These are phyloP conservation scores for Lampris incognitus DNA, from an alignment of 2,113 vertebrate genomes.

Conservation along the genomic window DNA sequence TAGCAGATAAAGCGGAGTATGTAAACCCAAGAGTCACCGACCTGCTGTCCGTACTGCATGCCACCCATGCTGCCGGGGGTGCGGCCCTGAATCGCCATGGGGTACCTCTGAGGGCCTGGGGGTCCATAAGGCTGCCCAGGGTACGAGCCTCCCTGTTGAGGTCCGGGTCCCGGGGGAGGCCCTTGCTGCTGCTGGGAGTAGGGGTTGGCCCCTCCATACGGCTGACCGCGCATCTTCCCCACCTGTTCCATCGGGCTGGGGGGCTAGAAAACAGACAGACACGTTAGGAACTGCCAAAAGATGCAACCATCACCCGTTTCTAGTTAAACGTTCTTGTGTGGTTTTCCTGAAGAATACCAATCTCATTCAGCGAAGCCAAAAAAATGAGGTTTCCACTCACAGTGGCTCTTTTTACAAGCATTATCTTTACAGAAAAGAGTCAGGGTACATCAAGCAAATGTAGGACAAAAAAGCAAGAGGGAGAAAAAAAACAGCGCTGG, in stretches of 20 bases:
- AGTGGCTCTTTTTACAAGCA: slow-evolving; percentile 20
- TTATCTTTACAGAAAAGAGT: slow-evolving; percentile 35
- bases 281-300: not conserved
- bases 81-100: slow-evolving; percentile 91
- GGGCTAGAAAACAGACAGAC: slow-evolving; percentile 80
- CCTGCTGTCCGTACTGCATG: slow-evolving; percentile 96
- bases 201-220: slow-evolving; percentile 89
- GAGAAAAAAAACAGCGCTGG: slow-evolving; percentile 52
- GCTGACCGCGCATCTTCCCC: slow-evolving; percentile 96
- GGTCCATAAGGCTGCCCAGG: slow-evolving; percentile 92
- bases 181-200: slow-evolving; percentile 91
- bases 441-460: slow-evolving; percentile 50
- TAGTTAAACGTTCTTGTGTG: not conserved
- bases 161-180: slow-evolving; percentile 86
- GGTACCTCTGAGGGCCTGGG: slow-evolving; percentile 91
- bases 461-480: slow-evolving; percentile 51
- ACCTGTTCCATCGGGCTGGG: slow-evolving; percentile 97
- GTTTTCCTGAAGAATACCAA: not conserved
- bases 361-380: not conserved
- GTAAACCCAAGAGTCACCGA: slow-evolving; percentile 56
- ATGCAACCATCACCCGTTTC: too few species aligned
- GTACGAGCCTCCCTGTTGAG: slow-evolving; percentile 90
- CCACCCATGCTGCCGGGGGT: slow-evolving; percentile 87
- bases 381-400: slow-evolving; percentile 34
- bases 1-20: not conserved